A percentile compares a stretch with the other conserved stretches of the same genome.
phyloP scores from a whole-genome alignment of 2,888 invertebrate species.

The Marronus borbonicus region DNA sequence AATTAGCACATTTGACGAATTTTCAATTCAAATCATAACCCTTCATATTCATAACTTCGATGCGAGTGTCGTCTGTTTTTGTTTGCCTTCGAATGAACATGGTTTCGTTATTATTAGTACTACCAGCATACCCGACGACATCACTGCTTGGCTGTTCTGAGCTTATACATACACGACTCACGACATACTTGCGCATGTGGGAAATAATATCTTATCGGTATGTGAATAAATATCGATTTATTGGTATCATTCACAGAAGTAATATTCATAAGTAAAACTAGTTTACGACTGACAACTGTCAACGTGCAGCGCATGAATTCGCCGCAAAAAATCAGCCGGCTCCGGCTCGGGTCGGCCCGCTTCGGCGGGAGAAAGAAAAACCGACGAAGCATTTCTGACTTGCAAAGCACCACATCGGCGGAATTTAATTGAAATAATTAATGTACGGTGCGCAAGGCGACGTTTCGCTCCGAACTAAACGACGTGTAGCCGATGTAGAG shows the following conservation, averaged over 20 bases:
- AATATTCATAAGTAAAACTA: slow-evolving; percentile 55
- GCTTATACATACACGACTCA: not conserved
- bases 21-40: not conserved
- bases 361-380: slow-evolving; percentile 21
- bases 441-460: not conserved
- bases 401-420: slow-evolving; percentile 42
- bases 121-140: not conserved
- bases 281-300: slow-evolving; percentile 52
- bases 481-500: too few species aligned
- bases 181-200: slow-evolving; percentile 42
- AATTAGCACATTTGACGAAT: too few species aligned
- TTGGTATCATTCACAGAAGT: slow-evolving; percentile 55
- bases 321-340: slow-evolving; percentile 20
- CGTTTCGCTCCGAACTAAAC: too few species aligned
- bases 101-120: slow-evolving; percentile 29
- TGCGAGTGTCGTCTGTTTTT: slow-evolving; percentile 1
- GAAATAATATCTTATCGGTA: slow-evolving; percentile 55
- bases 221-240: slow-evolving; percentile 54
- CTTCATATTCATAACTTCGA: not conserved
- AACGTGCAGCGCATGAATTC: slow-evolving; percentile 45
- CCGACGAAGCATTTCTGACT: slow-evolving; percentile 40
- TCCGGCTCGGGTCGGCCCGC: not conserved
- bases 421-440: slow-evolving; percentile 47
- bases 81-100: slow-evolving; percentile 28
- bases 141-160: not conserved